Conservation (phyloP, 1,140 invertebrate species). For the Platyscapa corneri region DNA sequence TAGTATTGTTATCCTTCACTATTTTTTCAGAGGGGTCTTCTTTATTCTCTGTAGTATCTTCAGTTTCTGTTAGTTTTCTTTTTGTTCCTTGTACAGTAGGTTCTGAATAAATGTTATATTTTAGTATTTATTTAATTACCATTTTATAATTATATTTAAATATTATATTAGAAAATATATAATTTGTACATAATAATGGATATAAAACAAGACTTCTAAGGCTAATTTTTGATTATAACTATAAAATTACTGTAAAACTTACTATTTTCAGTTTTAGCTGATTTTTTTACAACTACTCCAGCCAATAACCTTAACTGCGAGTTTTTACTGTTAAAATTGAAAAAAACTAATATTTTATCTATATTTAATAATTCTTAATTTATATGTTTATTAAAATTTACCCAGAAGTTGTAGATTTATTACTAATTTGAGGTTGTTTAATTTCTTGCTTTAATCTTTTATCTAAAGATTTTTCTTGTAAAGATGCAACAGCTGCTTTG, state of each 20-base stretch:
- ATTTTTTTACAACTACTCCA: slow-evolving; percentile 77
- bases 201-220: no score
- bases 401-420: slow-evolving; percentile 59
- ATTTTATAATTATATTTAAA: no score
- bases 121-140: no score
- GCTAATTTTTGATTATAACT: not conserved
- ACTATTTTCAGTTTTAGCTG: slow-evolving; percentile 74
- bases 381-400: slow-evolving; percentile 26
- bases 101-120: not conserved
- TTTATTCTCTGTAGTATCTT: slow-evolving; percentile 61
- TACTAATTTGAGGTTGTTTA: slow-evolving; percentile 65
- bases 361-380: slow-evolving; percentile 14
- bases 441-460: slow-evolving; percentile 78
- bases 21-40: slow-evolving; percentile 51
- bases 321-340: slow-evolving; percentile 62
- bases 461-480: slow-evolving; percentile 84
- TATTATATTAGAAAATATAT: no score
- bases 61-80: slow-evolving; percentile 77
- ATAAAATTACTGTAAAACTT: slow-evolving; percentile 34
- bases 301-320: slow-evolving; percentile 78
- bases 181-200: no score
- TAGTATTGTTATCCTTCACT: slow-evolving; percentile 15
- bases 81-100: slow-evolving; percentile 69
- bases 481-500: slow-evolving; percentile 83
- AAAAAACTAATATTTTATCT: slow-evolving; percentile 48